Conservation (phyloP, 2,888 invertebrate species). For the Trichacis sp. region DNA sequence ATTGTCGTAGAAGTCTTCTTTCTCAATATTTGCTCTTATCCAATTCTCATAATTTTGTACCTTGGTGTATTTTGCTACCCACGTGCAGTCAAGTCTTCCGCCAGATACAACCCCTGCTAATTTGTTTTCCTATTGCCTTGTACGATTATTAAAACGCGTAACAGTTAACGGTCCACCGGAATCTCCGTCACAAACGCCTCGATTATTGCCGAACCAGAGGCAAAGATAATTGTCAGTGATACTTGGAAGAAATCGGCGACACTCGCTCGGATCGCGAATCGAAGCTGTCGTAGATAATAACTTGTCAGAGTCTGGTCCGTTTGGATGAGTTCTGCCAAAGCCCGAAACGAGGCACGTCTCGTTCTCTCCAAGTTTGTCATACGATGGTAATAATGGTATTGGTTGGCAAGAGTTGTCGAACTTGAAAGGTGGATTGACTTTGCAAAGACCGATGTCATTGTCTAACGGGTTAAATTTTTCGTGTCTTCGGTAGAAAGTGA, state of each 20-base stretch:
- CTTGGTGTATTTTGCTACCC: conserved; percentile 3
- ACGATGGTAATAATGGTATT: conserved; percentile 66
- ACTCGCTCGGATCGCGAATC: no score
- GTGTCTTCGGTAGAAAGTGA: conserved; percentile 71
- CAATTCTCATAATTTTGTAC: no score
- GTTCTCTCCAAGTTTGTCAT: conserved; percentile 26
- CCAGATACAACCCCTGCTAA: conserved; percentile 26
- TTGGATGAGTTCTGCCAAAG: conserved; percentile 45
- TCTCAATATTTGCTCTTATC: background rate
- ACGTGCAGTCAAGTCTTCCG: conserved; percentile 24
- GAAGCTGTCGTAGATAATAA: no score
- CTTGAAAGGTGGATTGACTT: conserved; percentile 69
- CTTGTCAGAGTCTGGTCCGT: no score
- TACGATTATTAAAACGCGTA: background rate
- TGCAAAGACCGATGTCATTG: conserved; percentile 72
- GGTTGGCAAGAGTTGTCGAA: conserved; percentile 69
- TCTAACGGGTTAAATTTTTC: conserved; percentile 57
- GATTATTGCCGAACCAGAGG: no score
- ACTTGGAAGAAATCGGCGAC: no score
- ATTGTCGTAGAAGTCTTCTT: no score
- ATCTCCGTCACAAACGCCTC: conserved; percentile 23
- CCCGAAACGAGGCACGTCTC: conserved; percentile 33
- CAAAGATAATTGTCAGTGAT: no score
- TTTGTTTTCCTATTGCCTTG: no score
- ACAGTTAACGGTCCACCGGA: conserved; percentile 25